Conservation (phyloP, 2,888 invertebrate genomes). For the Palloptera scutellata region DNA sequence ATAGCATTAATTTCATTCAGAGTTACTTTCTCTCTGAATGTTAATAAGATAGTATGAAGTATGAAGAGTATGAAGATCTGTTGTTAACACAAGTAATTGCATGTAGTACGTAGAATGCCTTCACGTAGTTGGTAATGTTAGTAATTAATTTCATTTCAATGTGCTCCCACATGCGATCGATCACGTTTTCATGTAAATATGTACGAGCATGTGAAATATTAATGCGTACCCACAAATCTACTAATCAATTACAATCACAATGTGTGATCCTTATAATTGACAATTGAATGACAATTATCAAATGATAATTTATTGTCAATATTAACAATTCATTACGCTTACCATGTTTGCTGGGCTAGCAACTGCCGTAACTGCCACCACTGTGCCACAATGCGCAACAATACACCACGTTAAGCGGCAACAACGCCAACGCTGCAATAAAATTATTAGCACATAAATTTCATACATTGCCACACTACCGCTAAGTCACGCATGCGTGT, state of each 20-base stretch:
- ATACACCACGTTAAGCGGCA: background rate
- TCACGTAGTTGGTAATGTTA: no score
- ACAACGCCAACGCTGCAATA: background rate
- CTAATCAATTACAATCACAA: background rate
- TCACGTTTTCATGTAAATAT: background rate
- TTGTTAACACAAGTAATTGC: no score
- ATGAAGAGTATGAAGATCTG: no score
- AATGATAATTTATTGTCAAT: conserved; percentile 18
- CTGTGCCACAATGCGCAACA: conserved; percentile 7
- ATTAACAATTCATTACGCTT: conserved; percentile 29
- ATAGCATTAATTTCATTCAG: no score
- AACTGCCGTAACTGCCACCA: conserved; percentile 18
- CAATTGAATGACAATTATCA: conserved; percentile 49
- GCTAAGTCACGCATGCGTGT: background rate
- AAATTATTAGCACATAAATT: background rate
- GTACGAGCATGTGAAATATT: background rate
- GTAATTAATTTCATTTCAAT: no score
- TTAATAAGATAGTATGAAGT: no score
- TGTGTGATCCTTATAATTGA: conserved; percentile 28
- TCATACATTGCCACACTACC: background rate
- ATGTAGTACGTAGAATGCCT: no score
- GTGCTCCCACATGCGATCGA: no score
- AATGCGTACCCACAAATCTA: background rate
- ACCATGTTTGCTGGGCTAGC: conserved; percentile 18
- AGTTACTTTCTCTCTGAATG: no score